phyloP scores from a whole-genome alignment of 2,888 invertebrate species.

The Ectemnius lituratus region DNA sequence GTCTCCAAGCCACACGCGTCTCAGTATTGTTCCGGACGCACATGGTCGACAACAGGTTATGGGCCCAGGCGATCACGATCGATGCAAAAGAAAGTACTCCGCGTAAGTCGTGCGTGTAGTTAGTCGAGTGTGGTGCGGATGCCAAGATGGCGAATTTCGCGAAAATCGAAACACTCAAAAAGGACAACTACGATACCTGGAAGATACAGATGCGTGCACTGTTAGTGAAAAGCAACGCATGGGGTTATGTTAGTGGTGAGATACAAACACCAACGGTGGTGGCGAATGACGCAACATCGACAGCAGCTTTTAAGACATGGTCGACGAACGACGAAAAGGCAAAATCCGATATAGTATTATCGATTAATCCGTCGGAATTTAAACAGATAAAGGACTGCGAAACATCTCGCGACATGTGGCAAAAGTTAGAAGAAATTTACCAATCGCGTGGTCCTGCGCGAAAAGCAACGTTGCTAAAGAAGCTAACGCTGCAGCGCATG shows the following conservation, averaged over 20 bases:
- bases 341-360: constrained; percentile 49
- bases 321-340: constrained; percentile 47
- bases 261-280: constrained; percentile 21
- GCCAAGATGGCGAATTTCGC: constrained; percentile 1
- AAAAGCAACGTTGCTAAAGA: constrained; percentile 74
- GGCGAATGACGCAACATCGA: constrained; percentile 19
- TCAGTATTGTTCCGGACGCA: too few relatives aligned
- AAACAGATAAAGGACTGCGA: constrained; percentile 55
- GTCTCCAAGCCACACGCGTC: too few relatives aligned
- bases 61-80: not conserved
- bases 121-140: not conserved
- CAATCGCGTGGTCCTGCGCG: constrained; percentile 73
- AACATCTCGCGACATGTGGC: constrained; percentile 71
- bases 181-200: constrained; percentile 53
- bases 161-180: constrained; percentile 35
- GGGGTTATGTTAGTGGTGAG: constrained; percentile 53
- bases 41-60: not conserved
- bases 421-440: constrained; percentile 68
- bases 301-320: constrained; percentile 36
- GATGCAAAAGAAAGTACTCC: not conserved
- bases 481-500: constrained; percentile 70
- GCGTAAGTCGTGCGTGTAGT: not conserved
- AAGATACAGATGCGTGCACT: constrained; percentile 52
- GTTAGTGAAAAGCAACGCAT: constrained; percentile 51
- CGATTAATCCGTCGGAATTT: constrained; percentile 48